phyloP scores from a whole-genome alignment of 2,888 invertebrate species.

The Hirtodrosophila confusa region DNA sequence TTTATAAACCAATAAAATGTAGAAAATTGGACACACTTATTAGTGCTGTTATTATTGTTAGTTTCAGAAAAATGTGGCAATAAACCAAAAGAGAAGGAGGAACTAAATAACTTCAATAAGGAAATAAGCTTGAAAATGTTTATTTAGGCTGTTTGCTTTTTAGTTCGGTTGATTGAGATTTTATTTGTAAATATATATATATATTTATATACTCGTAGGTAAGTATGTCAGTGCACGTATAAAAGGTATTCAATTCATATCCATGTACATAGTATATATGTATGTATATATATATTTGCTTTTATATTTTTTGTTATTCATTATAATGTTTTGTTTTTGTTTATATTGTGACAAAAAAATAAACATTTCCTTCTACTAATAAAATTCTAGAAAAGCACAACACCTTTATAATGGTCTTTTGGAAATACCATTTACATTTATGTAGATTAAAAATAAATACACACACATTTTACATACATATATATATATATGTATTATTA shows the following conservation, averaged over 20 bases:
- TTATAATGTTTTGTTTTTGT: constrained; percentile 46
- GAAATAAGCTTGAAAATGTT: constrained; percentile 35
- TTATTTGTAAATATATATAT: constrained; percentile 59
- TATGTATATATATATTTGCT: constrained; percentile 61
- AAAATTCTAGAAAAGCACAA: constrained; percentile 83
- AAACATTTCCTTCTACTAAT: constrained; percentile 75
- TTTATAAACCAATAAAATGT: constrained; percentile 26
- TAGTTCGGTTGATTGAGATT: constrained; percentile 69
- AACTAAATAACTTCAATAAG: constrained; percentile 24
- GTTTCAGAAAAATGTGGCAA: constrained; percentile 27
- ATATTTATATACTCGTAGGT: constrained; percentile 63
- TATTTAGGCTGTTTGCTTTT: constrained; percentile 44
- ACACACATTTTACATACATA: constrained; percentile 71
- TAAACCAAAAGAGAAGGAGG: constrained; percentile 26
- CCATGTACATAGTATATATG: constrained; percentile 54
- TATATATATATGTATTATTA: constrained; percentile 44
- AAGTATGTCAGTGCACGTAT: constrained; percentile 81
- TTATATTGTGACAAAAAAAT: constrained; percentile 74
- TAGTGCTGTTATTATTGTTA: constrained; percentile 29
- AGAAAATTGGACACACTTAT: constrained; percentile 24
- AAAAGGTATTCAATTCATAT: constrained; percentile 78
- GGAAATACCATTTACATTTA: constrained; percentile 79
- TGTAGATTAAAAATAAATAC: constrained; percentile 73
- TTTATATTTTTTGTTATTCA: constrained; percentile 25
- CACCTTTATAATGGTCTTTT: constrained; percentile 84